phyloP scores from a whole-genome alignment of 2,797 vertebrate species.

The Sebastes reedi region DNA sequence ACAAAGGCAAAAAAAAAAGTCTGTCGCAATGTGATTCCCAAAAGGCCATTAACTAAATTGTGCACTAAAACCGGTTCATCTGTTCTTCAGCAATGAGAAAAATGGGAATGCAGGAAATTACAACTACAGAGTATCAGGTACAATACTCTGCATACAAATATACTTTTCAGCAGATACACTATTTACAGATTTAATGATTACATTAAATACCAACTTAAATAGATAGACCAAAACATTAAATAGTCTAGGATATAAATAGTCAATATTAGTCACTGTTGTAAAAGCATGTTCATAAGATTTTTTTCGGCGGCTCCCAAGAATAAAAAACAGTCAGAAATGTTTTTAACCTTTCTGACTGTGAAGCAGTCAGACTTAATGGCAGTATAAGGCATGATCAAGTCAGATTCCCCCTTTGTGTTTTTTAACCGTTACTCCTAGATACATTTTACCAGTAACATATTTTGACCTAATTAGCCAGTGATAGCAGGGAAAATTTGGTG shows the following conservation, averaged over 20 bases:
- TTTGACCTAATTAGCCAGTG: neutral
- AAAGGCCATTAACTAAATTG: conserved; percentile 12
- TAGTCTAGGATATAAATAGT: conserved; percentile 66
- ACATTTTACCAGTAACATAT: neutral
- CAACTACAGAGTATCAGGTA: conserved; percentile 21
- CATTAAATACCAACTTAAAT: conserved; percentile 72
- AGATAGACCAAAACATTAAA: conserved; percentile 60
- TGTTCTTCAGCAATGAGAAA: conserved; percentile 43
- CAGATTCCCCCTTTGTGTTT: conserved; percentile 6
- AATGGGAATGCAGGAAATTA: conserved; percentile 62
- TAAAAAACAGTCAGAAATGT: conserved; percentile 8
- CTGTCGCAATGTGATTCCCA: conserved; percentile 27
- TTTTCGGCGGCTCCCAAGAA: neutral
- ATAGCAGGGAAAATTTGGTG: neutral
- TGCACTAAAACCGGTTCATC: conserved; percentile 21
- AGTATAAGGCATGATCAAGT: conserved; percentile 32
- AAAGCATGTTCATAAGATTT: conserved; percentile 21
- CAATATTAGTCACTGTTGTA: conserved; percentile 35
- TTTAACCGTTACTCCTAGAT: neutral
- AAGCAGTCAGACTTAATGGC: neutral
- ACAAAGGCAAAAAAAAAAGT: neutral
- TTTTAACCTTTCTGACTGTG: conserved; percentile 24
- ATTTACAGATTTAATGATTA: conserved; percentile 65
- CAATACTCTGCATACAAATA: conserved; percentile 38
- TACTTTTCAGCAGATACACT: conserved; percentile 48